These are phyloP conservation scores for Dasyornis broadbenti DNA, from an alignment of 2,113 vertebrate species.

Conservation along the genomic window DNA sequence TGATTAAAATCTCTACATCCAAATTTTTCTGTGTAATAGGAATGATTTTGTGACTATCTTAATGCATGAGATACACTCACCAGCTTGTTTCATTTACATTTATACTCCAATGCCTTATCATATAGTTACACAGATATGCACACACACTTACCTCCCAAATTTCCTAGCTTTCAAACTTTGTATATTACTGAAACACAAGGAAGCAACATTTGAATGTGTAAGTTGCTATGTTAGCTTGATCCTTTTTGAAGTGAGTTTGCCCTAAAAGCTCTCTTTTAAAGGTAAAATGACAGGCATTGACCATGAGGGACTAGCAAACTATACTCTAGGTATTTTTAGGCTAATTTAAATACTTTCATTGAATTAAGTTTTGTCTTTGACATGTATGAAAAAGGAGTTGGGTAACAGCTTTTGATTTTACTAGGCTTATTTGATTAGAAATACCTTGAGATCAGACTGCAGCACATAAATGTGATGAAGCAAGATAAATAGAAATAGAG, in stretches of 20 bases:
- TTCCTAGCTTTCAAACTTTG: not conserved
- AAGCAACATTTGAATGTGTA: not conserved
- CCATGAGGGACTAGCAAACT: not conserved
- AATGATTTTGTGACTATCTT: not conserved
- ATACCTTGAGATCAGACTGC: not conserved
- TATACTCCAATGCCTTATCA: not conserved
- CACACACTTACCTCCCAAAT: not conserved
- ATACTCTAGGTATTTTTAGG: not conserved
- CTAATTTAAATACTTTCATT: not conserved
- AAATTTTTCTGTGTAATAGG: not conserved
- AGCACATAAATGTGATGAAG: not conserved
- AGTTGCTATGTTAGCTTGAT: not conserved
- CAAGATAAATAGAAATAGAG: not conserved
- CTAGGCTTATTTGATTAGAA: not conserved
- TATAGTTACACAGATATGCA: not conserved
- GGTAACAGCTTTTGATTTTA: not conserved
- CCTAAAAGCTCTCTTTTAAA: not conserved
- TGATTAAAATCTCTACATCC: not conserved
- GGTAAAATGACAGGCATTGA: not conserved
- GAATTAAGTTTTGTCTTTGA: not conserved
- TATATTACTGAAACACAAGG: not conserved
- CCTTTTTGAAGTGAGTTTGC: not conserved
- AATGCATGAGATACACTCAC: not conserved
- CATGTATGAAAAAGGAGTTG: not conserved
- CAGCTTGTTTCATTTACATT: not conserved